Evolutionary conservation across 2,888 invertebrate species (phyloP), one percentile per base, ranked within the genome.

Genomic region (Lasioglossum leucozonium): DNA sequence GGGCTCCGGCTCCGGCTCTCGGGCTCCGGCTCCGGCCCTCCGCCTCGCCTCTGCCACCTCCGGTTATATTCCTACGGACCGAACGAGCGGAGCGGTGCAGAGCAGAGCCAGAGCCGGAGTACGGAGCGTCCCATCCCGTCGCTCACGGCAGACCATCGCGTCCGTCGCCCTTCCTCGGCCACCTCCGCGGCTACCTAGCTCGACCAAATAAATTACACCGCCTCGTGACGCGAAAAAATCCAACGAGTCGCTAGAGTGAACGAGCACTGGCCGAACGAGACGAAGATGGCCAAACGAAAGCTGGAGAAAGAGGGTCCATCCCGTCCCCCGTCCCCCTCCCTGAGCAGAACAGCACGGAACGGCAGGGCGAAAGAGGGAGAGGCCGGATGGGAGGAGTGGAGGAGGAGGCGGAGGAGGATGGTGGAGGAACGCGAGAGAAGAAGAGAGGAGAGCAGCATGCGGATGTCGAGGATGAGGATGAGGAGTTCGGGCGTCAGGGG

Each of bases 201-300:
- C 91, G 92, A 90, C 93, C 93, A 94, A 94, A 94, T 94, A 94
- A 94, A 94, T 94, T 94, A 93, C 94, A 94, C 93, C 93, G 93
- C 93, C 93, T 94, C 94, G 94, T 94, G 94, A 94, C 94, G 94
- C 93, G 94, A 94, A 94, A 94, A 94, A 94, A 93, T 93, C 93
- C 93, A 93, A 93, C 93, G 93, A 93, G 93, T 93, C 92, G 88
- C 87, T 87, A 83, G 89, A 88, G 91, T 67, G 86, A 87, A 82
- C 88, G 88, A 82, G 87, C 77, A 82, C n/a, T n/a, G 87, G 44
- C 58, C 79, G 87, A 77, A 75, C 81, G 22, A 30, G 40, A 77
- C 72, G 73, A 40, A 47, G 76, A 76, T 37, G 72, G 40, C 10
- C 51, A 37, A 30, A 22, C 30, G 65, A 65, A 34, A 18, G 34